Percentiles rank a stretch among this genome's conserved stretches.
Conservation (phyloP, 2,113 vertebrate species). For the Chlamydotis undulata region DNA sequence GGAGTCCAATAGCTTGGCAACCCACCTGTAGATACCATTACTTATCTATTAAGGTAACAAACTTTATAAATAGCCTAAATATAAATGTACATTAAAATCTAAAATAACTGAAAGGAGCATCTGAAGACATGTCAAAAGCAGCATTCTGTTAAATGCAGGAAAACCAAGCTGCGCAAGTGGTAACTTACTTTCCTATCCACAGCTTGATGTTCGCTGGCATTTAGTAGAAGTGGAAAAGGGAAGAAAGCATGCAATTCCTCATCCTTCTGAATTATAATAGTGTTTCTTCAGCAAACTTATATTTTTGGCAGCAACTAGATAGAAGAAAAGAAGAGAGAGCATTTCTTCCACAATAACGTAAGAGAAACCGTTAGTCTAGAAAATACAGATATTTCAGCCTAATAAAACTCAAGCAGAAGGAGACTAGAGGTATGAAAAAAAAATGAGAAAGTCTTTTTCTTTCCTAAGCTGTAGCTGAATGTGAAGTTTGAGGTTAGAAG, state of each 20-base stretch:
- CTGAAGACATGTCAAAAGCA: background rate
- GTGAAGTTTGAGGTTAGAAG: background rate
- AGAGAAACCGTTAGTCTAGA: background rate
- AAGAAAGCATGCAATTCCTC: background rate
- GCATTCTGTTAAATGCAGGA: background rate
- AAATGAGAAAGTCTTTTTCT: background rate
- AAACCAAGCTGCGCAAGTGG: background rate
- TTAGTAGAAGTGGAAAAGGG: background rate
- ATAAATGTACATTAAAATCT: background rate
- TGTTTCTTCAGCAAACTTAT: background rate
- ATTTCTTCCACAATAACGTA: background rate
- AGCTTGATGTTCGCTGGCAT: background rate
- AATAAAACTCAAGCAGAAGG: background rate
- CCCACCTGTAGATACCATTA: background rate
- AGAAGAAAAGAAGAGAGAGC: background rate
- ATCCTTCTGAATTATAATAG: background rate
- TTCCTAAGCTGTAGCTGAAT: background rate
- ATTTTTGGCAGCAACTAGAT: background rate
- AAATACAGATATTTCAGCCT: background rate
- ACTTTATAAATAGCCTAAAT: background rate
- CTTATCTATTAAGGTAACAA: background rate
- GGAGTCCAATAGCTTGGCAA: background rate
- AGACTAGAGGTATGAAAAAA: background rate
- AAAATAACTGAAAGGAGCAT: background rate
- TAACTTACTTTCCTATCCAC: background rate